Base-by-base conservation (phyloP, 2,888 invertebrate species). In the Chrysomela aeneicollis region DNA sequence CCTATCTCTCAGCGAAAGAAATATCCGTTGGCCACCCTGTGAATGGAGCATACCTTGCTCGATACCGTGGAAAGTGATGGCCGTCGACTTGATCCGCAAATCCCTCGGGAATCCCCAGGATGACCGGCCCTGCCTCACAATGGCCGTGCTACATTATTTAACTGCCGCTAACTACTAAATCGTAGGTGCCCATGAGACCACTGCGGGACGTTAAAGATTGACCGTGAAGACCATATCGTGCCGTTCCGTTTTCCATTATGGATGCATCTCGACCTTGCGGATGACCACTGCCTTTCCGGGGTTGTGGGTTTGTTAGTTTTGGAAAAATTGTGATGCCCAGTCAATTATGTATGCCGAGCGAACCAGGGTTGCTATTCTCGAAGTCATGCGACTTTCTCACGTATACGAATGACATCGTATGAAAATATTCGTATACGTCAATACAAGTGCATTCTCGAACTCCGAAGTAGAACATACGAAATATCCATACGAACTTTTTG, bases 91-190 rank as follows among this genome's bases (percentile, higher is more conserved):
- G 80, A 81, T 81, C 80, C 81, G 72, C 80, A 80, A 78, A 80
- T 79, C 81, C 79, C 78, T 50, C 57, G 74, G 78, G 81, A 79
- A 77, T 74, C 73, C 74, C 66, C 76, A 70, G 76, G 78, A 78
- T 79, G 79, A 79, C 80, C 79, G 75, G 76, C 75, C 74, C 75
- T 72, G 78, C 77, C 78, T 77, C 78, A 79, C 79, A 78, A 79
- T 79, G 77, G 77, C 75, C 74, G 73, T 78, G 76, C 78, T 82
- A 79, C 81, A 82, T 82, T 82, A 82, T 82, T 82, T 81, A 82
- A 79, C 80, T 78, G 73, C 76, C 76, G 78, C 80, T 81, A 80
- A 81, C 81, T 79, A 79, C 79, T 82, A 81, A 81, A 82, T 82
- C 81, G 81, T 77, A 72, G 73, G 69, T 69, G 68, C 78, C 74